Base-by-base conservation (phyloP, 2,113 vertebrate species). In the Gadus chalcogrammus region DNA sequence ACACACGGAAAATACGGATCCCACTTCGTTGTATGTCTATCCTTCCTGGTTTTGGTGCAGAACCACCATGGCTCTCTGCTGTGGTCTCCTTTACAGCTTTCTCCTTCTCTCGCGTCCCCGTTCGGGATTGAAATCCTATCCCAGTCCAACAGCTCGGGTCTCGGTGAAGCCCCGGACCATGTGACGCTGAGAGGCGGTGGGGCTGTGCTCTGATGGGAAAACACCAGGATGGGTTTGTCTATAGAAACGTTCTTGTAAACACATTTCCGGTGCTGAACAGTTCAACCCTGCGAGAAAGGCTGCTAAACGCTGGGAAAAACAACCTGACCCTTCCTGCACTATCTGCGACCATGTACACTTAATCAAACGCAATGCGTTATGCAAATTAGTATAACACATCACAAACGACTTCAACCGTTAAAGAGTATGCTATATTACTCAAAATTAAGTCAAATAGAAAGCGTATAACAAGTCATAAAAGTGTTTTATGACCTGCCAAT, bases 181-280 rank as follows among this genome's bases (percentile, higher is more conserved):
- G 87, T 92, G 89, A 90, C 86, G 3, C 73, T 61, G 17, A 17
- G 38, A 73, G 11, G n/a, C 67, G 65, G 58, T 78, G 79, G 79
- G 84, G 83, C 76, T 74, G 85, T 15, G 77, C 81, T 71, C 81
- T 85, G 87, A 82, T 83, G 86, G 86, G 88, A 88, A 89, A 71
- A 17, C 38, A 17, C 79, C 72, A 75, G 79, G 78, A 73, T 71
- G 82, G 68, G 70, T 71, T 22, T 48, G 55, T 71, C 28, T 69
- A 87, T 87, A 82, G 77, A 82, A 89, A 35, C 31, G 85, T 84
- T 84, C 7, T 53, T 59, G 61, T 76, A 64, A 83, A 70, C 71
- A 66, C 24, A 77, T 87, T 77, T 89, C 88, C 86, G 83, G 85
- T 76, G 71, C 68, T 74, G 74, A 77, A 75, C n/a, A 48, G 71